Conservation (phyloP, 1,140 invertebrate genomes). For the Anastatus disparis region DNA sequence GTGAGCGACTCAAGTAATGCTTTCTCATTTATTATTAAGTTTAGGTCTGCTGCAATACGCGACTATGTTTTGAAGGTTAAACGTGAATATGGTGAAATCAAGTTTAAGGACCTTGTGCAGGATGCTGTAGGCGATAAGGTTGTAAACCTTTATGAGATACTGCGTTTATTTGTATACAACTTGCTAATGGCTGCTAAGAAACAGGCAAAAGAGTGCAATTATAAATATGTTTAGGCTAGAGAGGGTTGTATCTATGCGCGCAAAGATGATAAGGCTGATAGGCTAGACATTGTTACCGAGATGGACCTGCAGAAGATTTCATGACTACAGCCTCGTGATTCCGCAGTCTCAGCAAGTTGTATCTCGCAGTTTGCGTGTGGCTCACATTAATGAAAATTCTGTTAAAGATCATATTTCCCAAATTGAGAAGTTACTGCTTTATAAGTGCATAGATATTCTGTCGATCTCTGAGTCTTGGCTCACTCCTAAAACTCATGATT, state of each 20-base stretch:
- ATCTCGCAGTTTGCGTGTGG: neutral
- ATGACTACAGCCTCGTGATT: neutral
- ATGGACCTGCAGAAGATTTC: neutral
- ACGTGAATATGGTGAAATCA: neutral
- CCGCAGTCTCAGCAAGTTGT: neutral
- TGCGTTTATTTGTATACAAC: neutral
- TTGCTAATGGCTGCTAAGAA: neutral
- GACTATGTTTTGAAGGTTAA: too few species aligned
- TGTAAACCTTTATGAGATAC: neutral
- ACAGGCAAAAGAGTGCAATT: neutral
- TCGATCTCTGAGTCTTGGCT: neutral
- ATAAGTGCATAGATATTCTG: neutral
- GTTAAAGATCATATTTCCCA: neutral
- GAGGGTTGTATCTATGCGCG: too few species aligned
- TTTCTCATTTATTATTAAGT: neutral
- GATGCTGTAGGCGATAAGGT: neutral
- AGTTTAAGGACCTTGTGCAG: neutral
- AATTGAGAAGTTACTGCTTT: neutral
- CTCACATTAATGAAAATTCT: neutral
- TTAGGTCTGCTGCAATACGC: neutral
- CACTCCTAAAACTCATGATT: neutral
- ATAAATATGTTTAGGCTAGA: neutral
- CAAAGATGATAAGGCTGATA: too few species aligned
- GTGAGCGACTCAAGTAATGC: too few species aligned
- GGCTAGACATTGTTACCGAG: too few species aligned